phyloP scores from a whole-genome alignment of 2,888 invertebrate genomes.

The Thereva nobilitata region DNA sequence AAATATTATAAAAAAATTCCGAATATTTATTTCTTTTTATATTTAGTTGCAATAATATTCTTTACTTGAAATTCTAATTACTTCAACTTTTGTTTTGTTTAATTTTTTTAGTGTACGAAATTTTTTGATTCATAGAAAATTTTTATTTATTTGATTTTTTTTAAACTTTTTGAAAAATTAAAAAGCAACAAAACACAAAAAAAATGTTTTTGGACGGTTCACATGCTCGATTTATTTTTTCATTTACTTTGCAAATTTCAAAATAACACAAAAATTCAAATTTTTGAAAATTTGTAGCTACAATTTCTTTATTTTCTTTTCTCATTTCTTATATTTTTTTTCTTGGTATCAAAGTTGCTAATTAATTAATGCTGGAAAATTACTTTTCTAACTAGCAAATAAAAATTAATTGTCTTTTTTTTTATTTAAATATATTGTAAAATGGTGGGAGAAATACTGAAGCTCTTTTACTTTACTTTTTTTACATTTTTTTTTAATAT shows the following conservation, averaged over 20 bases:
- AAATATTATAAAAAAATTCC: too few species aligned
- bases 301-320: too few species aligned
- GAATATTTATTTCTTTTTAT: too few species aligned
- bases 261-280: too few species aligned
- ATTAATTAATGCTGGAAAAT: slow-evolving; percentile 11
- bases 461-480: slow-evolving; percentile 20
- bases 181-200: slow-evolving; percentile 6
- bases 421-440: background rate
- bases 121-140: too few species aligned
- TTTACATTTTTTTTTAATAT: slow-evolving; percentile 8
- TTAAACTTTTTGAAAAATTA: slow-evolving; percentile 8
- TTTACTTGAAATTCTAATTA: too few species aligned
- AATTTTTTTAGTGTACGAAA: too few species aligned
- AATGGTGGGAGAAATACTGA: slow-evolving; percentile 30
- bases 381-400: slow-evolving; percentile 9
- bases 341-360: slow-evolving; percentile 10
- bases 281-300: too few species aligned
- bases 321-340: background rate
- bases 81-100: too few species aligned
- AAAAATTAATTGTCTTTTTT: slow-evolving; percentile 20
- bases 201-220: slow-evolving; percentile 22
- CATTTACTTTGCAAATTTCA: too few species aligned
- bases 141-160: background rate
- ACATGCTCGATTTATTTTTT: slow-evolving; percentile 1
- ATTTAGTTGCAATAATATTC: too few species aligned